Base-by-base conservation (phyloP, 2,797 vertebrate genomes). In the Hephaestus fuliginosus region DNA sequence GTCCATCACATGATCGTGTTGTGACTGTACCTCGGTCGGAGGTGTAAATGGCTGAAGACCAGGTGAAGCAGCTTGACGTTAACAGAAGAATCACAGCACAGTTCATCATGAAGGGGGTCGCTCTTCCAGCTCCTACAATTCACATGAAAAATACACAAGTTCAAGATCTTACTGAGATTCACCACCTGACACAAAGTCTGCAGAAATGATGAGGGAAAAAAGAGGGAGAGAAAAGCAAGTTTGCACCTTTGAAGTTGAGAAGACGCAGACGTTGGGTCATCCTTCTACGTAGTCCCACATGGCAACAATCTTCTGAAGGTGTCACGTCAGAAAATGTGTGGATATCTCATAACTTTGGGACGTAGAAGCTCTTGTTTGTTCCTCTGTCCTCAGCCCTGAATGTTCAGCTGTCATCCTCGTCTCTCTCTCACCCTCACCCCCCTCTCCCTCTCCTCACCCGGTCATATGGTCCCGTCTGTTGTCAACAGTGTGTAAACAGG, bases 21-120 rank as follows among this genome's bases (percentile, higher is more conserved):
- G 17, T 44, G 33, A 66, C 51, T 57, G 10, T 93, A 96, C 95
- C 94, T 87, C 64, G 78, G 78, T 80, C 44, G 36, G 86, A 53
- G 10, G 48, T 61, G 36, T 88, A 76, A 12, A 82, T 7, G 55
- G 86, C 86, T 43, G 83, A 81, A 7, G 88, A 84, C 75, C 91
- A 94, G 73, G 70, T 77, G 76, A 94, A 82, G 84, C 85, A 92
- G 86, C 80, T 84, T 14, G 81, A 66, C 41, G 71, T 85, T 4
- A 95, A 18, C 1, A 92, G 78, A 18, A 95, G 60, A 60, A 93
- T 61, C 85, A 89, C 81, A 36, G 78, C 74, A 64, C 51, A 82
- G 78, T 90, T 91, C 93, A 94, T 95, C 3, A 28, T 90, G 88
- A 77, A 64, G 46, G 36, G 6, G 64, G 53, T 76, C 70, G 25